phyloP scores from a whole-genome alignment of 2,797 vertebrate genomes.

The Phalanger gymnotis region DNA sequence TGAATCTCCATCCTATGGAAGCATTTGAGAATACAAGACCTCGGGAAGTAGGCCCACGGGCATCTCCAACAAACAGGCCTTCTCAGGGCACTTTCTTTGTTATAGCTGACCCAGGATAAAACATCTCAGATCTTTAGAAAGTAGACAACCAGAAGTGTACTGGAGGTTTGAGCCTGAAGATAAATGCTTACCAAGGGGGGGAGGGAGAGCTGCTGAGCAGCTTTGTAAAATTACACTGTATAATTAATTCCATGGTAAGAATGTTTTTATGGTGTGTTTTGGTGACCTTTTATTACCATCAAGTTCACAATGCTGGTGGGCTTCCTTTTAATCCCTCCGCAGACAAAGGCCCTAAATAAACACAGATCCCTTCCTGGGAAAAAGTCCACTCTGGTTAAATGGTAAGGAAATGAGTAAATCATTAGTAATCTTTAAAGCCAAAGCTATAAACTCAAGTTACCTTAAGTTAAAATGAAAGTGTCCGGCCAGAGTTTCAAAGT shows the following conservation, averaged over 20 bases:
- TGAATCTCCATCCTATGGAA: neutral
- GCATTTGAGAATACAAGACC: neutral
- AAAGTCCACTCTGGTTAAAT: constrained; percentile 91
- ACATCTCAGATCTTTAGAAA: neutral
- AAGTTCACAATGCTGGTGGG: constrained; percentile 91
- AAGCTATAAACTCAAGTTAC: constrained; percentile 93
- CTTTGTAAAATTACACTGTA: constrained; percentile 90
- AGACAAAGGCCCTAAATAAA: constrained; percentile 92
- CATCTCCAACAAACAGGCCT: too few species aligned
- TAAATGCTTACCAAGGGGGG: constrained; percentile 67
- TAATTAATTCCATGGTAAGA: constrained; percentile 91
- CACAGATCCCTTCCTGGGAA: constrained; percentile 91
- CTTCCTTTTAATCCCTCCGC: constrained; percentile 92
- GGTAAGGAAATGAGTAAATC: constrained; percentile 95
- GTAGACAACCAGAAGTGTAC: constrained; percentile 58
- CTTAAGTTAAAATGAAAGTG: constrained; percentile 95
- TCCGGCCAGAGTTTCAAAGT: constrained; percentile 90
- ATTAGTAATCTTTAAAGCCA: constrained; percentile 93
- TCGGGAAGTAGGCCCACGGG: neutral
- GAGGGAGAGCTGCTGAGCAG: constrained; percentile 78
- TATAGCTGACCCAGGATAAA: neutral
- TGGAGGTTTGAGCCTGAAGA: constrained; percentile 77
- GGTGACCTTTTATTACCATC: constrained; percentile 91
- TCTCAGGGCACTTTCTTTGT: too few species aligned
- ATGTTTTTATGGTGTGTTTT: constrained; percentile 90